A percentile compares a stretch with the other conserved stretches of the same genome.
phyloP scores from a whole-genome alignment of 92 coral and sea anemone genomes.

The Nematostella vectensis region DNA sequence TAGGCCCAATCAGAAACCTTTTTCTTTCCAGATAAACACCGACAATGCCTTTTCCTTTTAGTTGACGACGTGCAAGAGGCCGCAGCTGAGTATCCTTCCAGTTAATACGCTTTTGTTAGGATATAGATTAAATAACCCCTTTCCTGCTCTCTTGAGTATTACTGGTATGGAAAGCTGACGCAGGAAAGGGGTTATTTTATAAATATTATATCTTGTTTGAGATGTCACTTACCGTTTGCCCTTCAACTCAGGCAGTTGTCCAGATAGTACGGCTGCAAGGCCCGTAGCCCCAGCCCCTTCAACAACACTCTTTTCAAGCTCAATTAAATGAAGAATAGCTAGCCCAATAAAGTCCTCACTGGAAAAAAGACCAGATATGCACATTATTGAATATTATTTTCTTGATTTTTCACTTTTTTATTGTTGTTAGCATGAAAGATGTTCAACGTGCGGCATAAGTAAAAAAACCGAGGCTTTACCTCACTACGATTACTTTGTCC shows the following conservation, averaged over 20 bases:
- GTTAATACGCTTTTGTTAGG: no score
- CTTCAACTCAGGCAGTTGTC: conserved; percentile 64
- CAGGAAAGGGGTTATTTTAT: no score
- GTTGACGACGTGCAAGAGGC: no score
- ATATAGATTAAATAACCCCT: no score
- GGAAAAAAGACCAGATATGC: background rate
- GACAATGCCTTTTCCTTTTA: no score
- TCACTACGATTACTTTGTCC: conserved; percentile 66
- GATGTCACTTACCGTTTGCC: conserved; percentile 90
- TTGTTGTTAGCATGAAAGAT: background rate
- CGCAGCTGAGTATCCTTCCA: no score
- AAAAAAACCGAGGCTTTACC: conserved; percentile 29
- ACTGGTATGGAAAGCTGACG: no score
- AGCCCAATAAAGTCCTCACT: conserved; percentile 79
- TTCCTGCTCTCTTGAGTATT: no score
- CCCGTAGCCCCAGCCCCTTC: conserved; percentile 93
- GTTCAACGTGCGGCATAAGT: background rate
- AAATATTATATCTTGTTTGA: no score
- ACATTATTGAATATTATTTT: background rate
- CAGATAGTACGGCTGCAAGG: conserved; percentile 67
- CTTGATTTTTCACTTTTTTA: background rate
- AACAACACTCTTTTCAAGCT: conserved; percentile 63
- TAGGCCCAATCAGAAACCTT: no score
- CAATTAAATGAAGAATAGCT: conserved; percentile 64
- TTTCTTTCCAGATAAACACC: no score